Evolutionary conservation across 2,888 invertebrate species (phyloP), one percentile per base, ranked within the genome.

Genomic region (Tinea pellionella): DNA sequence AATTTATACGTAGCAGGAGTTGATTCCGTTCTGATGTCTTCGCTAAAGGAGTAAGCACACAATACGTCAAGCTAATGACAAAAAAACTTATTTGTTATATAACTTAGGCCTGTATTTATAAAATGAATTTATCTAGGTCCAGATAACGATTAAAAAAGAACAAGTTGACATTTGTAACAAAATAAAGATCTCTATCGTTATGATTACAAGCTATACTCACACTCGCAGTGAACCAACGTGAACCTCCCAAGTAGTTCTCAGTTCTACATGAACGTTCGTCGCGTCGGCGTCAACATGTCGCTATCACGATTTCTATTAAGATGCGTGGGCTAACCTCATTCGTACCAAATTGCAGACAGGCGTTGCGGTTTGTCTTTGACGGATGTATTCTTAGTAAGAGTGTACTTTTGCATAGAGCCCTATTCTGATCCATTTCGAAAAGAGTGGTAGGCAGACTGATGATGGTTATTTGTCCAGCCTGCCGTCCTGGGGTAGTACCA

Each of bases 291-390:
- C 57, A 57, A 57, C 57, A 57, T 57, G 57, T 57, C 57, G 32
- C 57, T 19, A 30, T 15, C 57, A 32, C 32, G 32, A 57, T 57
- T 57, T 24, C 18, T 19, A 53, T 32, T 67, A 67, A 73, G 71
- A 75, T 68, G 75, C 76, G 74, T 78, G 73, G 70, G 68, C 66
- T 67, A 73, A 76, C 74, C 75, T 76, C 74, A 74, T 75, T 77
- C 71, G 72, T 70, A 71, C 71, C 64, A 76, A 77, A 79, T 80
- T 78, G 68, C 75, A 61, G 74, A 69, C 69, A 71, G 69, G 77
- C 68, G 71, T 74, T 77, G 77, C 67, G 78, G 77, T 77, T 75
- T 57, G 30, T 57, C 30, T 57, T 57, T 53, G 53, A 53, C 16
- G 53, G 24, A 53, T 53, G 53, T 53, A 24, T 53, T 57, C 55